Evolutionary conservation across 2,113 vertebrate species (phyloP).

Genomic region (Plestiodon gilberti): DNA sequence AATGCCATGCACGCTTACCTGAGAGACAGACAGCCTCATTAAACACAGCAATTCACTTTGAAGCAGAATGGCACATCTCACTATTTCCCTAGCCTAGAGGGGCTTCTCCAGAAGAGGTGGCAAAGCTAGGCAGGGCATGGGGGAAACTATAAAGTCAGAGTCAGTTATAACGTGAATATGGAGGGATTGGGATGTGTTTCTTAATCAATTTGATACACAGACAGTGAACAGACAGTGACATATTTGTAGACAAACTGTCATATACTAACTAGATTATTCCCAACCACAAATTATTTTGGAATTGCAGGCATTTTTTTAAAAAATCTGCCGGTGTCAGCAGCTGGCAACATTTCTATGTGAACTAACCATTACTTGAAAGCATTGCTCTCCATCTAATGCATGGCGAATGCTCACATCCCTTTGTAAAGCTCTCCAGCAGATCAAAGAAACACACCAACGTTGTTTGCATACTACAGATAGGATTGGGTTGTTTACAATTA

Average conservation of each 20-base stretch:
- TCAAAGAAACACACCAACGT: conserved; percentile 8
- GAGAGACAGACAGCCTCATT: no score
- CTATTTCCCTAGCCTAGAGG: background rate
- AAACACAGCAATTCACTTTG: no score
- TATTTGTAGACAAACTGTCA: conserved; percentile 81
- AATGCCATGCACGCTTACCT: no score
- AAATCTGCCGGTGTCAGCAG: conserved; percentile 69
- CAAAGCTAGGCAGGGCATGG: conserved; percentile 52
- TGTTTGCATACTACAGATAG: conserved; percentile 19
- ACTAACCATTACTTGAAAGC: conserved; percentile 54
- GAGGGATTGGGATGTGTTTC: background rate
- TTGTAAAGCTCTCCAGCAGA: conserved; percentile 40
- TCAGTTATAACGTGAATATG: conserved; percentile 60
- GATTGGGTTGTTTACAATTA: background rate
- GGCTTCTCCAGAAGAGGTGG: conserved; percentile 41
- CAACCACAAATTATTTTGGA: conserved; percentile 74
- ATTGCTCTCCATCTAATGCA: conserved; percentile 62
- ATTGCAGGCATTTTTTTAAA: conserved; percentile 53
- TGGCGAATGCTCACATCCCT: conserved; percentile 51
- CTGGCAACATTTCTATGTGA: conserved; percentile 61
- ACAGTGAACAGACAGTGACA: conserved; percentile 77
- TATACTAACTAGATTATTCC: conserved; percentile 69
- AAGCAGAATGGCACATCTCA: no score
- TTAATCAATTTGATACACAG: conserved; percentile 70
- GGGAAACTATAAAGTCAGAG: conserved; percentile 52